A percentile compares a stretch with the other conserved stretches of the same genome.
Evolutionary conservation across 2,113 vertebrate species (phyloP).

Genomic region (Charina bottae): DNA sequence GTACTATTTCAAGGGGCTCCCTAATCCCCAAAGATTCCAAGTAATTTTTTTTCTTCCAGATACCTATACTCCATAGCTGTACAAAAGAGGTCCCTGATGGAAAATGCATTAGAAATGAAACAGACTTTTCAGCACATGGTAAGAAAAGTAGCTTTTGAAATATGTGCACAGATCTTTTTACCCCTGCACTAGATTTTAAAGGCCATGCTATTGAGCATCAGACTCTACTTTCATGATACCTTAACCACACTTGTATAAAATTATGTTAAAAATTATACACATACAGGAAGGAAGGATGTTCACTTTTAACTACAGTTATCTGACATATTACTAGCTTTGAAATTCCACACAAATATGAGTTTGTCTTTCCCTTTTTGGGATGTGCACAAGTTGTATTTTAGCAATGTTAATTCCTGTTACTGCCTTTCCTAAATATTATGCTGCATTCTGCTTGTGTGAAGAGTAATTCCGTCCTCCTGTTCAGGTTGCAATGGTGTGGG

Average conservation of each 20-base stretch:
- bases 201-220: background rate
- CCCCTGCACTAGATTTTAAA: background rate
- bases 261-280: background rate
- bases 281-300: background rate
- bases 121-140: background rate
- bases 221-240: constrained; percentile 4
- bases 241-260: background rate
- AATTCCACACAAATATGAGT: background rate
- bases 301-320: background rate
- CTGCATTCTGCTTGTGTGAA: background rate
- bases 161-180: background rate
- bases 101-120: constrained; percentile 31
- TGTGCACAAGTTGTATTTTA: background rate
- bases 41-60: background rate
- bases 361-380: background rate
- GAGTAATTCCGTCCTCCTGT: background rate
- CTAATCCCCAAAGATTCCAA: background rate
- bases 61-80: rapidly evolving
- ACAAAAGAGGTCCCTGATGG: background rate
- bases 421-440: background rate
- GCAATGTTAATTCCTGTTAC: background rate
- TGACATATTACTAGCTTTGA: constrained; percentile 2
- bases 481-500: background rate
- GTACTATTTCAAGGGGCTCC: background rate
- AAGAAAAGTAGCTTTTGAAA: background rate